phyloP scores from a whole-genome alignment of 2,888 invertebrate genomes.

The Cotesia congregata region DNA sequence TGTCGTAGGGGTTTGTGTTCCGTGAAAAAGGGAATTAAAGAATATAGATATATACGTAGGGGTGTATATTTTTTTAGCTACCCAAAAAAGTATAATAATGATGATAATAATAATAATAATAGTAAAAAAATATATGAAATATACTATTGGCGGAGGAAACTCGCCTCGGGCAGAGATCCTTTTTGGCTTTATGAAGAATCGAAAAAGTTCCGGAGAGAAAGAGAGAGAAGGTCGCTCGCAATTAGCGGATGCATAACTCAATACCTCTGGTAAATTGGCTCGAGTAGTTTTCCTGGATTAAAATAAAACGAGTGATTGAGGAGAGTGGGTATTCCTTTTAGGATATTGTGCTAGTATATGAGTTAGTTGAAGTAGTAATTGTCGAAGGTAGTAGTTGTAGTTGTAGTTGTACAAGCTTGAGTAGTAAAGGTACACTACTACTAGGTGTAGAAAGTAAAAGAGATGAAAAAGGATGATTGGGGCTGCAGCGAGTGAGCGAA shows the following conservation, averaged over 20 bases:
- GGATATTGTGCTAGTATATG: neutral
- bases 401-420: neutral
- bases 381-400: neutral
- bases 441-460: neutral
- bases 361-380: neutral
- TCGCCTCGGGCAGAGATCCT: neutral
- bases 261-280: constrained; percentile 49
- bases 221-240: constrained; percentile 40
- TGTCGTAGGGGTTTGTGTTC: constrained; percentile 8
- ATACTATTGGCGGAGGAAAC: neutral
- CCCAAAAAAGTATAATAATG: neutral
- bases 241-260: constrained; percentile 54
- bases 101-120: neutral
- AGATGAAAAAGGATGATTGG: neutral
- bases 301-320: constrained; percentile 31
- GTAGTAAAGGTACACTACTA: too few species aligned
- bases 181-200: constrained; percentile 27
- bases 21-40: neutral
- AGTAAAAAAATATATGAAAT: neutral
- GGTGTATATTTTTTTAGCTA: neutral
- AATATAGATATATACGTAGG: neutral
- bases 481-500: neutral
- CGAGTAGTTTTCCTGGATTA: constrained; percentile 38
- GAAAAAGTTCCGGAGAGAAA: neutral
- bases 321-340: neutral